Percentiles rank a stretch among this genome's conserved stretches.
These are phyloP conservation scores for Popillia japonica DNA, from an alignment of 1,140 invertebrate species.

Conservation along the genomic window DNA sequence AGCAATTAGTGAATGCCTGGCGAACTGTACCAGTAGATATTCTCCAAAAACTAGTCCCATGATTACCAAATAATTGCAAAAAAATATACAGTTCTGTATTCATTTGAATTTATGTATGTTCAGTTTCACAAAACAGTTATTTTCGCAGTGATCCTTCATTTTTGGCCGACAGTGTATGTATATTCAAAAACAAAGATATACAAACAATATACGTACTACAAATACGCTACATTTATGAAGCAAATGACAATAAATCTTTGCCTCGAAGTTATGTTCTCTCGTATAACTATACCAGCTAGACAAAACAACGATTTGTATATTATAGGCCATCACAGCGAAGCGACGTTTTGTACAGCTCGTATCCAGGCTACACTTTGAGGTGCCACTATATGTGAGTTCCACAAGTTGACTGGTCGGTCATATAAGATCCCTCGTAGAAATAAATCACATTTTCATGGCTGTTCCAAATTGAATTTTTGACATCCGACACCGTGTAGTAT, in stretches of 20 bases:
- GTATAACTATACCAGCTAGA: neutral
- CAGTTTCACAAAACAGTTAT: too few relatives aligned
- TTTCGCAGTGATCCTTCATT: too few relatives aligned
- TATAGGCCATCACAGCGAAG: slow-evolving; percentile 8
- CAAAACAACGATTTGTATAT: slow-evolving; percentile 29
- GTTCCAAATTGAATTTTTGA: slow-evolving; percentile 31
- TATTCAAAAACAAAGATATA: too few relatives aligned
- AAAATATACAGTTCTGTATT: too few relatives aligned
- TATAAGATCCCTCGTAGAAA: slow-evolving; percentile 16
- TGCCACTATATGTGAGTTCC: slow-evolving; percentile 4
- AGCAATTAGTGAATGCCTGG: too few relatives aligned
- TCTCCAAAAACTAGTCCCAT: too few relatives aligned
- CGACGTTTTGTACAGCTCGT: neutral
- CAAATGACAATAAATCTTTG: slow-evolving; percentile 13
- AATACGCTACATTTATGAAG: neutral
- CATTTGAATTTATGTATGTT: too few relatives aligned
- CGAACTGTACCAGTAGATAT: too few relatives aligned
- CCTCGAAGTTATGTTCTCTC: neutral
- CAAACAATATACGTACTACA: too few relatives aligned
- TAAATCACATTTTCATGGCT: slow-evolving; percentile 31
- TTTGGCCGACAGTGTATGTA: too few relatives aligned
- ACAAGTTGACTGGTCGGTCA: neutral
- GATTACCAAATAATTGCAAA: too few relatives aligned
- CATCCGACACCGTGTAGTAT: neutral
- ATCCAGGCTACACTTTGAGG: neutral